Evolutionary conservation across 1,140 invertebrate species (phyloP).

Genomic region (Euborellia annulipes): DNA sequence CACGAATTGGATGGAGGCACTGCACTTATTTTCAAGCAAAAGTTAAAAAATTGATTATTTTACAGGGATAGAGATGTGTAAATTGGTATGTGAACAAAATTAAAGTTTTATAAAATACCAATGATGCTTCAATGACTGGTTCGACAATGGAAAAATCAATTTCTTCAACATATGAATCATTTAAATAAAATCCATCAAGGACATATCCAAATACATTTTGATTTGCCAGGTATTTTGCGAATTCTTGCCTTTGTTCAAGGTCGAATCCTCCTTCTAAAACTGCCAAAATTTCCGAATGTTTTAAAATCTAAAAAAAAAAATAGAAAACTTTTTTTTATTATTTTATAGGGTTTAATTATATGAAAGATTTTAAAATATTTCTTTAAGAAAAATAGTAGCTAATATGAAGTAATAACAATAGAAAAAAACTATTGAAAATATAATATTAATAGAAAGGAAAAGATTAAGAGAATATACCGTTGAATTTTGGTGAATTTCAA

Average conservation of each 20-base stretch:
- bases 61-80: neutral
- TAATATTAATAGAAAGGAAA: neutral
- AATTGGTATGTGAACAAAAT: neutral
- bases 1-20: neutral
- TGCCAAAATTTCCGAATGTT: slow-evolving; percentile 37
- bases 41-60: neutral
- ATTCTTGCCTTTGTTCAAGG: slow-evolving; percentile 34
- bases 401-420: neutral
- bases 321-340: slow-evolving; percentile 9
- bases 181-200: slow-evolving; percentile 63
- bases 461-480: slow-evolving; percentile 15
- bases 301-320: slow-evolving; percentile 19
- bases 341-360: neutral
- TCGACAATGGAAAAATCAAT: slow-evolving; percentile 38
- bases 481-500: slow-evolving; percentile 36
- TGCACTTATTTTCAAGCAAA: neutral
- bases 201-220: slow-evolving; percentile 45
- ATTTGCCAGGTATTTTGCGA: slow-evolving; percentile 38
- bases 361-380: neutral
- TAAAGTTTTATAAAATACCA: slow-evolving; percentile 24
- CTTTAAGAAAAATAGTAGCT: neutral
- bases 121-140: slow-evolving; percentile 39
- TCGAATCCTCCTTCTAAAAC: slow-evolving; percentile 59
- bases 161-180: slow-evolving; percentile 40
- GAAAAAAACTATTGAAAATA: neutral